Evolutionary conservation across 2,797 vertebrate species (phyloP), one percentile per base, ranked within the genome.

Genomic region (Microhierax caerulescens): DNA sequence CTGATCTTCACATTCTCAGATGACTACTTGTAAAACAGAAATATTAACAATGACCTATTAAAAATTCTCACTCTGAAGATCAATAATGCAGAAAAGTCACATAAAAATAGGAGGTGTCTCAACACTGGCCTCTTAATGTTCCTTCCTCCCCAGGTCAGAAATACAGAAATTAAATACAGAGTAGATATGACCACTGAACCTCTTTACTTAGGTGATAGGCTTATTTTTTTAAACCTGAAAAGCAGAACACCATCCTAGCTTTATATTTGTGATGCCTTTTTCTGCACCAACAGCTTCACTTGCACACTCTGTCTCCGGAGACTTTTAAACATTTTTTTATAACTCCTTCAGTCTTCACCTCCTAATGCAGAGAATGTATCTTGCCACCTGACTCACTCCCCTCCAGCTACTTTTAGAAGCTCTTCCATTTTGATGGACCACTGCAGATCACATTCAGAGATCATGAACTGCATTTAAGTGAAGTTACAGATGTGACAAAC

Each of bases 321-420:
- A 91, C 22, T 74, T 60, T 37, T 41, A 30, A 83, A 72, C 27
- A 43, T 74, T 59, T 85, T 90, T 68, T 84, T 78, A 90, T 23
- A 91, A 67, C 36, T 95, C 61, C 60, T 94, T 95, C 76, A 41
- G 70, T 61, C 85, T 87, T 96, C 80, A 73, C 75, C 68, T 91
- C 61, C 74, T 83, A 48, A 80, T 36, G 85, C 3, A 92, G 27
- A 88, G 74, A 27, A 86, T 60, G 37, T 13, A n/a, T 83, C 83
- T 69, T 74, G 87, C 83, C 43, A 80, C 81, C 68, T 72, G 85
- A 93, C 56, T 92, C 75, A 28, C 48, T 75, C 64, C 65, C 59
- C 82, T 87, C 53, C 45, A 77, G 78, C 48, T 96, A 80, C 94
- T 96, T 97, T 96, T 87, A 92, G 93, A 75, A 76, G 83, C 41